Evolutionary conservation across 2,113 vertebrate species (phyloP).

Genomic region (Hystrix brachyura): DNA sequence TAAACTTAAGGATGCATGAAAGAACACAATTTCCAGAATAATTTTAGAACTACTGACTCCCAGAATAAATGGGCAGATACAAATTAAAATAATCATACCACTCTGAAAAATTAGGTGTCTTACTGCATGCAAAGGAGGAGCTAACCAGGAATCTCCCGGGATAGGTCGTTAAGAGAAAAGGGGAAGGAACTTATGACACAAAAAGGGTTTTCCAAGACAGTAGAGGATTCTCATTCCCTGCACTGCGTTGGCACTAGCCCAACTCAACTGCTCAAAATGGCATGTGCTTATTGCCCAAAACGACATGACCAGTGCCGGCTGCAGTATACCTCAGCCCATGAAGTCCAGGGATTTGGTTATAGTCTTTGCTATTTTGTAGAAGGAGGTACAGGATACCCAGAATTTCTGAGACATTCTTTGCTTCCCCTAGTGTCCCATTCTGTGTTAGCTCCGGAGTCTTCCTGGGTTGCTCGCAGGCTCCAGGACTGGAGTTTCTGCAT

Average conservation of each 20-base stretch:
- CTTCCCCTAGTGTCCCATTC: not conserved
- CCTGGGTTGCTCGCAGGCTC: accelerated
- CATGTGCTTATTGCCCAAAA: not conserved
- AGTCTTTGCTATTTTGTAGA: not conserved
- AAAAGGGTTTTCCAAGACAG: not conserved
- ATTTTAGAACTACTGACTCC: not conserved
- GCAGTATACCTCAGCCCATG: not conserved
- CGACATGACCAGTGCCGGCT: not conserved
- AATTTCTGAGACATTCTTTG: not conserved
- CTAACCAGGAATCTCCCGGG: not conserved
- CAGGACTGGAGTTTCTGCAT: not conserved
- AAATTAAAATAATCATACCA: conserved; percentile 1
- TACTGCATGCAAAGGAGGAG: not conserved
- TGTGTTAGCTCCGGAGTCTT: not conserved
- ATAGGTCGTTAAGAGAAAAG: not conserved
- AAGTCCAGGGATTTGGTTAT: not conserved
- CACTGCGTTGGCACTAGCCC: not conserved
- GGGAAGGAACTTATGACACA: not conserved
- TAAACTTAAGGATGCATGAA: not conserved
- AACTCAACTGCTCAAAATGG: not conserved
- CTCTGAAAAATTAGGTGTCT: not conserved
- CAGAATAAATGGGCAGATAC: not conserved
- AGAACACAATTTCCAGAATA: conserved; percentile 1
- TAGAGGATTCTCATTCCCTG: not conserved
- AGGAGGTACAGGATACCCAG: not conserved